Evolutionary conservation across 2,888 invertebrate species (phyloP).

Genomic region (Halictus quadricinctus): DNA sequence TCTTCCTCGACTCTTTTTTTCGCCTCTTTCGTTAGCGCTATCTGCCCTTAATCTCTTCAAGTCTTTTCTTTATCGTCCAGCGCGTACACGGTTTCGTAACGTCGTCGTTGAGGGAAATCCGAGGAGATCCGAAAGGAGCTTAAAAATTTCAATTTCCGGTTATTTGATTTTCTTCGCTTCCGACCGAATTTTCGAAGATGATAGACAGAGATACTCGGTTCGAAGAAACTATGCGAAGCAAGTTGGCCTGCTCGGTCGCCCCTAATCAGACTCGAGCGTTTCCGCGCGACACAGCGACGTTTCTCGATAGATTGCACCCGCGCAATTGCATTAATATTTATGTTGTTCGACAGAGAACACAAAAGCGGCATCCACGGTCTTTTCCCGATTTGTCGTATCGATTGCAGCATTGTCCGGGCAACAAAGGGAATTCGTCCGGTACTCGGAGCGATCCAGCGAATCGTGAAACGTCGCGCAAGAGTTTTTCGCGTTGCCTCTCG

Average conservation of each 20-base stretch:
- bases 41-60: background rate
- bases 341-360: background rate
- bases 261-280: too few relatives aligned
- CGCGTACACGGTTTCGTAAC: background rate
- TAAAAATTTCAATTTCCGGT: background rate
- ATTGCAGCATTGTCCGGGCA: constrained; percentile 52
- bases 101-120: background rate
- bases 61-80: background rate
- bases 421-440: constrained; percentile 46
- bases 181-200: background rate
- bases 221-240: background rate
- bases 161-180: background rate
- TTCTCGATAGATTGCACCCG: background rate
- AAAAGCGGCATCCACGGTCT: constrained; percentile 16
- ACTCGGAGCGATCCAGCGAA: background rate
- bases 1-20: background rate
- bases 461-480: constrained; percentile 1
- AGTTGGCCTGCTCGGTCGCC: too few relatives aligned
- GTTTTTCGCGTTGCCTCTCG: constrained; percentile 16
- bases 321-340: constrained; percentile 1
- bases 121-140: background rate
- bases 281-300: background rate
- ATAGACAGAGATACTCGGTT: background rate
- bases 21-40: background rate
- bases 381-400: constrained; percentile 28